phyloP scores from a whole-genome alignment of 2,888 invertebrate genomes.

The Yponomeuta plumbellus region DNA sequence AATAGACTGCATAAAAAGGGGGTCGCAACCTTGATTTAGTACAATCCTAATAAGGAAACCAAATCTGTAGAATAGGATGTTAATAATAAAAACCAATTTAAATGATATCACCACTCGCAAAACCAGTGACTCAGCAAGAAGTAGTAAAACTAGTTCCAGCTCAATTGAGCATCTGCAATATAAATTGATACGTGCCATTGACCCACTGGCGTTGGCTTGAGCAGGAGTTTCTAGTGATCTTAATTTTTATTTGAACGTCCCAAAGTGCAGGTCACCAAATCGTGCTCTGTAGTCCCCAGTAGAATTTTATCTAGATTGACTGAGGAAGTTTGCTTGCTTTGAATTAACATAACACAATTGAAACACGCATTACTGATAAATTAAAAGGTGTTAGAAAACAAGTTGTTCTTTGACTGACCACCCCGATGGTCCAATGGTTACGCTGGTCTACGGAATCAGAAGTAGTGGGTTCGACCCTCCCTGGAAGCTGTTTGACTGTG shows the following conservation, averaged over 20 bases:
- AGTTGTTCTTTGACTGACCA: too few relatives aligned
- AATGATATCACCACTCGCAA: neutral
- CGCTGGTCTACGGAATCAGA: too few relatives aligned
- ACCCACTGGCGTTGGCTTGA: conserved; percentile 36
- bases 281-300: too few relatives aligned
- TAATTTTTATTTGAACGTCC: neutral
- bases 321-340: too few relatives aligned
- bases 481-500: too few relatives aligned
- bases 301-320: too few relatives aligned
- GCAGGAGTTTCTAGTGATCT: neutral
- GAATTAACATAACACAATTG: too few relatives aligned
- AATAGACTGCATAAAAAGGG: neutral
- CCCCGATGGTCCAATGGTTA: too few relatives aligned
- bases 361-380: too few relatives aligned
- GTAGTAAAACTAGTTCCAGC: conserved; percentile 10
- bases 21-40: neutral
- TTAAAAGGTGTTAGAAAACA: too few relatives aligned
- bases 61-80: neutral
- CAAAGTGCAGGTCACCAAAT: neutral
- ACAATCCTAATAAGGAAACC: conserved; percentile 43
- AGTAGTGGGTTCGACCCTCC: too few relatives aligned
- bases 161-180: conserved; percentile 6
- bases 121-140: conserved; percentile 44
- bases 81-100: conserved; percentile 19
- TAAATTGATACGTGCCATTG: conserved; percentile 45